A percentile compares a stretch with the other conserved stretches of the same genome.
Evolutionary conservation across 2,888 invertebrate genomes (phyloP).

Genomic region (Campoletis raptor): DNA sequence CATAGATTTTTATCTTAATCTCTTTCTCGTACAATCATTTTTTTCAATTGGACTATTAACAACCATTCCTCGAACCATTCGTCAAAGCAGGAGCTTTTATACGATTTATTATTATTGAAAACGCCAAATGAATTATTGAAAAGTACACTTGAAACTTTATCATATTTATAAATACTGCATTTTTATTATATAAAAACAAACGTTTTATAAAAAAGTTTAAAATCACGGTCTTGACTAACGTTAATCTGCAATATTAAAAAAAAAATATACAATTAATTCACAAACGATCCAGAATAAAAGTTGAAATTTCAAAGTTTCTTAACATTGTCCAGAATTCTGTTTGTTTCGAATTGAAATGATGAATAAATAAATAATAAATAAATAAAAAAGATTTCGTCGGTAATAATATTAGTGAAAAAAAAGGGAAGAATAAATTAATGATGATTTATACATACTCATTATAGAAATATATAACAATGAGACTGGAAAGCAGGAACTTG

Average conservation of each 20-base stretch:
- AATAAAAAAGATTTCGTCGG: neutral
- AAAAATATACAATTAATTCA: too few species aligned
- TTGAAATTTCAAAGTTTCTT: too few species aligned
- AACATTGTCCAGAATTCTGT: too few species aligned
- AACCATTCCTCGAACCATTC: neutral
- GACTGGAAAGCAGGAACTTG: conserved; percentile 1
- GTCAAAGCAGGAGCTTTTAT: too few species aligned
- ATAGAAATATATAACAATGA: neutral
- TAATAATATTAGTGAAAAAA: neutral
- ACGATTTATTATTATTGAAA: too few species aligned
- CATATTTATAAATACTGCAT: neutral
- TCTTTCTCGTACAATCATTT: neutral
- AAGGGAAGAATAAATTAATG: neutral
- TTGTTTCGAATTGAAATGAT: too few species aligned
- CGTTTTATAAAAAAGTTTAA: neutral
- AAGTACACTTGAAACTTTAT: too few species aligned
- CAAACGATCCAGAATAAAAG: too few species aligned
- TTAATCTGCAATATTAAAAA: too few species aligned
- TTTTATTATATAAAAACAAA: neutral
- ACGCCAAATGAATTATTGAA: too few species aligned
- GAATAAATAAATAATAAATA: too few species aligned
- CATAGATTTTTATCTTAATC: conserved; percentile 32
- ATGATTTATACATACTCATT: neutral
- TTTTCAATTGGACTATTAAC: neutral
- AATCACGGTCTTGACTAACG: too few species aligned